phyloP scores from a whole-genome alignment of 2,113 vertebrate genomes.

The Xiphias gladius region DNA sequence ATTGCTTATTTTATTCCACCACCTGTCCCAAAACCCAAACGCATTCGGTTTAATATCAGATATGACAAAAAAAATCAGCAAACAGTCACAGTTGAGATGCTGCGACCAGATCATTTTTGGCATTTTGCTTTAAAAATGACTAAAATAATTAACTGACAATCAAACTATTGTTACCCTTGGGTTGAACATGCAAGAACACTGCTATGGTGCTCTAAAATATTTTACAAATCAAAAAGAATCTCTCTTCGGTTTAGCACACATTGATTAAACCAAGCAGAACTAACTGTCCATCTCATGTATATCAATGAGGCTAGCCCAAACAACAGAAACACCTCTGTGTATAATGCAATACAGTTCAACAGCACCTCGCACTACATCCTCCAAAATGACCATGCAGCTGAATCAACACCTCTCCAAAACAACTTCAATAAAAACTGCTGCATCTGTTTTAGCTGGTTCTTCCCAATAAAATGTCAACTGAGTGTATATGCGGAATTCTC shows the following conservation, averaged over 20 bases:
- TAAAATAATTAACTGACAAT: neutral
- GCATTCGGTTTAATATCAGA: no score
- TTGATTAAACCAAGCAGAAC: neutral
- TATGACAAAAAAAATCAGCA: no score
- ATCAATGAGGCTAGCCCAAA: neutral
- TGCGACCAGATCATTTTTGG: no score
- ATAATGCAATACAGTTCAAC: neutral
- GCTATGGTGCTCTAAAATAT: neutral
- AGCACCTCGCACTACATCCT: neutral
- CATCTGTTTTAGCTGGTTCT: neutral
- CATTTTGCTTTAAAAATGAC: no score
- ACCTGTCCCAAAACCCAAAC: no score
- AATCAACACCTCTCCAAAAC: neutral
- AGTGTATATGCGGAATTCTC: neutral
- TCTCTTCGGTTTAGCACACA: neutral
- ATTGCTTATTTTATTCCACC: no score
- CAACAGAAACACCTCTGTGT: neutral
- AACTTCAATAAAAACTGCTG: neutral
- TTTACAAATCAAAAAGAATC: neutral
- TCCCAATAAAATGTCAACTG: neutral
- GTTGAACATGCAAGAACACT: neutral
- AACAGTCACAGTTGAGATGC: no score
- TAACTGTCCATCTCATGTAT: no score
- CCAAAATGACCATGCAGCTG: no score
- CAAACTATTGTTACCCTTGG: neutral